Percentiles rank a stretch among this genome's conserved stretches.
These are phyloP conservation scores for Serinus canaria DNA, from an alignment of 2,113 vertebrate species.

Conservation along the genomic window DNA sequence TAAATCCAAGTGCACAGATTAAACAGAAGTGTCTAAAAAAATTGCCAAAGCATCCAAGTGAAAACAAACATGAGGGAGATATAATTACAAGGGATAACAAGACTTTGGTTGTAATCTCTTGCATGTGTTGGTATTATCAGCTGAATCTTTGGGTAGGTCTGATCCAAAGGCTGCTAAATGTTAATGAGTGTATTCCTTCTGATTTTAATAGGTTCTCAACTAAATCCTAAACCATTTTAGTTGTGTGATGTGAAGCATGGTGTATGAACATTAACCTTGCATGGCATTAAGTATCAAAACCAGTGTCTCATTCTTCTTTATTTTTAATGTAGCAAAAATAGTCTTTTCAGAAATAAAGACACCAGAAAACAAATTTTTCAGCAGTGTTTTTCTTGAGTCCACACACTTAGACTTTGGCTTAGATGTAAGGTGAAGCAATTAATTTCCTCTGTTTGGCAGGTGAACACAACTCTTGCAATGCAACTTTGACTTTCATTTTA, in stretches of 20 bases:
- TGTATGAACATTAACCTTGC: background rate
- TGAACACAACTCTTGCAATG: constrained; percentile 49
- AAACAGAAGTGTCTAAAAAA: constrained; percentile 21
- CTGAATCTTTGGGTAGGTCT: constrained; percentile 13
- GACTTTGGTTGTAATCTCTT: constrained; percentile 40
- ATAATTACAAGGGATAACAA: constrained; percentile 36
- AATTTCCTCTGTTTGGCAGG: constrained; percentile 35
- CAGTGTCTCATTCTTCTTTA: background rate
- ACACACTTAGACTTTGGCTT: background rate
- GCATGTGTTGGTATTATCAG: constrained; percentile 16
- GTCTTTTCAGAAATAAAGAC: background rate
- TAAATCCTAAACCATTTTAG: background rate
- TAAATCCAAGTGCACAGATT: background rate
- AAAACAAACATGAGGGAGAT: constrained; percentile 19
- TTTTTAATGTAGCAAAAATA: constrained; percentile 6
- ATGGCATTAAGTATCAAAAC: background rate
- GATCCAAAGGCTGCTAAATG: constrained; percentile 15
- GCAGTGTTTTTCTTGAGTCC: background rate
- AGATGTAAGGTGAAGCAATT: constrained; percentile 15
- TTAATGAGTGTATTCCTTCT: constrained; percentile 19
- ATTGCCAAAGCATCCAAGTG: background rate
- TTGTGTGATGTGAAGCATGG: background rate
- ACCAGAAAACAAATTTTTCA: background rate
- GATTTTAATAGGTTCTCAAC: background rate
- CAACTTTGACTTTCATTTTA: constrained; percentile 64